Conservation (phyloP, 2,797 vertebrate species). For the Chlorospingus semifuscus region DNA sequence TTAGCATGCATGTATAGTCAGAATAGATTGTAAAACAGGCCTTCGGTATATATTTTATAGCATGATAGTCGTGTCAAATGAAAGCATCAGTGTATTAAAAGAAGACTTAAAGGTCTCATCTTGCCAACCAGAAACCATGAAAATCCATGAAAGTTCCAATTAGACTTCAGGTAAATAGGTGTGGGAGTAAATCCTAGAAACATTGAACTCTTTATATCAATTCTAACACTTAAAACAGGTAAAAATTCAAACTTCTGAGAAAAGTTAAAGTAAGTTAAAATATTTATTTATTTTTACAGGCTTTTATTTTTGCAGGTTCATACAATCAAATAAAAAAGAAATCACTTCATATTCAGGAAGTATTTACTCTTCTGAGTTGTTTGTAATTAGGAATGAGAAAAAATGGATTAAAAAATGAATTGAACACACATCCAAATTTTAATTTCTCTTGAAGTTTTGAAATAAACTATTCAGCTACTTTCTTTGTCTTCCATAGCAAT, state of each 20-base stretch:
- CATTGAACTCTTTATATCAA: background rate
- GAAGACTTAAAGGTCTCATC: background rate
- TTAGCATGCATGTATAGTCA: background rate
- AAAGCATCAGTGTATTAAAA: background rate
- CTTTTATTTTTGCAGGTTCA: background rate
- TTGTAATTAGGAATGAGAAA: background rate
- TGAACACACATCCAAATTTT: background rate
- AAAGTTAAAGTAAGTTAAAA: background rate
- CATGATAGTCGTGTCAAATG: background rate
- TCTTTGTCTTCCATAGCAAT: background rate
- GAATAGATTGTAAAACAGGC: background rate
- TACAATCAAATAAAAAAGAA: background rate
- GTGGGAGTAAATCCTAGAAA: background rate
- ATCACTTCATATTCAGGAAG: background rate
- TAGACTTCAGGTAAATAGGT: background rate
- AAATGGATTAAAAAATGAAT: background rate
- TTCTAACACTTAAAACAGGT: background rate
- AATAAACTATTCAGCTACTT: background rate
- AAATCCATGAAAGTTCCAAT: background rate
- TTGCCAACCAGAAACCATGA: background rate
- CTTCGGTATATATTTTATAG: background rate
- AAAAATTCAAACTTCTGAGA: background rate
- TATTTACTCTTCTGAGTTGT: background rate
- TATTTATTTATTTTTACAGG: background rate
- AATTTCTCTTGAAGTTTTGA: background rate